Conservation (phyloP, 2,113 vertebrate species). For the Phalacrocorax pelagicus region DNA sequence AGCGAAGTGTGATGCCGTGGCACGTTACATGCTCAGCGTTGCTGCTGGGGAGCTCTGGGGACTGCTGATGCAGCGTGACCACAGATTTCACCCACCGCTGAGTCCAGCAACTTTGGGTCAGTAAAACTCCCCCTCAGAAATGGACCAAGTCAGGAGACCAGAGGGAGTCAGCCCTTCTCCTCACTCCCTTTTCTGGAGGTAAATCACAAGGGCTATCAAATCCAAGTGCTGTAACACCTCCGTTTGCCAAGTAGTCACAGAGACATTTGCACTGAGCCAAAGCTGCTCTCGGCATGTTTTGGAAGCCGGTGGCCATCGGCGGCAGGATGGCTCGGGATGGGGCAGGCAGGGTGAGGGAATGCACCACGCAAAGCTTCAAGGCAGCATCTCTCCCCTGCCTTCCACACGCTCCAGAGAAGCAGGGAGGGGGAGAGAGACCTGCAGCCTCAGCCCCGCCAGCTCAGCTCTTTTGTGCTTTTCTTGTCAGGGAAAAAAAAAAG, state of each 20-base stretch:
- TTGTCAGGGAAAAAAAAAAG: not conserved
- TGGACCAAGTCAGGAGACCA: not conserved
- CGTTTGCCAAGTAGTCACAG: not conserved
- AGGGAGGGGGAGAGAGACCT: not conserved
- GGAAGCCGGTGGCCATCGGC: not conserved
- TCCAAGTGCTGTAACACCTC: not conserved
- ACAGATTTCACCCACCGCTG: accelerated
- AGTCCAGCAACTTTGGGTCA: not conserved
- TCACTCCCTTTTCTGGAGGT: not conserved
- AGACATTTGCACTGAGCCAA: not conserved
- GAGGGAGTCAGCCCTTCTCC: not conserved
- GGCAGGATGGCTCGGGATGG: not conserved
- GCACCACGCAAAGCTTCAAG: not conserved
- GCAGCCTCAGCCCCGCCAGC: not conserved
- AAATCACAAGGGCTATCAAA: not conserved
- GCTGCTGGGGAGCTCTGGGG: not conserved
- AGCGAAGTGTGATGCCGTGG: not conserved
- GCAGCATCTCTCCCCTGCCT: not conserved
- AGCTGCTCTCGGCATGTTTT: accelerated
- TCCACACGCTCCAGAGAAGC: not conserved
- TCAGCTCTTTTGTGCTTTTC: conserved; percentile 6
- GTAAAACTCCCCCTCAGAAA: not conserved
- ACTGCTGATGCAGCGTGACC: not conserved
- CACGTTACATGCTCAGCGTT: accelerated
- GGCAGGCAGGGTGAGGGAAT: not conserved